Conservation (phyloP, 2,113 vertebrate genomes). For the Ginglymostoma cirratum region DNA sequence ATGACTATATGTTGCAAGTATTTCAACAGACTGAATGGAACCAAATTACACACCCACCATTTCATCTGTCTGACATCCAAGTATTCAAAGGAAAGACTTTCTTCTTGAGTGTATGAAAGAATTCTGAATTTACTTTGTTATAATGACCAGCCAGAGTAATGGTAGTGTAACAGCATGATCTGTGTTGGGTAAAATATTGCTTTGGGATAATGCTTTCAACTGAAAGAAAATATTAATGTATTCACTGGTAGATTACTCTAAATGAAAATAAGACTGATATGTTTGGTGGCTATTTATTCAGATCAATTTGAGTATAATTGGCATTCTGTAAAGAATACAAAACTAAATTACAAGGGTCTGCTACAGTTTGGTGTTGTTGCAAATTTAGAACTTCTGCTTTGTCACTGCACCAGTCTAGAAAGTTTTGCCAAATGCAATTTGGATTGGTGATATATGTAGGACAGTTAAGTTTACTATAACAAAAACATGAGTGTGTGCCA, state of each 20-base stretch:
- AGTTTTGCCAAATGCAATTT: not conserved
- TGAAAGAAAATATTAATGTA: not conserved
- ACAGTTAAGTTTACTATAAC: not conserved
- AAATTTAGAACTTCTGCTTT: not conserved
- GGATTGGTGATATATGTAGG: not conserved
- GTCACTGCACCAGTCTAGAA: not conserved
- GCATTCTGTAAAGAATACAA: not conserved
- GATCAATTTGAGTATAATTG: not conserved
- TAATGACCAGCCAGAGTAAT: not conserved
- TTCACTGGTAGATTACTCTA: not conserved
- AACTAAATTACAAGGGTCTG: not conserved
- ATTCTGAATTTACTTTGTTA: not conserved
- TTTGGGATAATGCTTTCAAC: slow-evolving; percentile 6
- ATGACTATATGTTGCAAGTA: not conserved
- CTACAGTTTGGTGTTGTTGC: not conserved
- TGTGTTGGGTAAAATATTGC: not conserved
- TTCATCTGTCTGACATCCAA: not conserved
- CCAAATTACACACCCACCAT: not conserved
- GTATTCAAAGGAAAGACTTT: slow-evolving; percentile 1
- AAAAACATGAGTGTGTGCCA: not conserved
- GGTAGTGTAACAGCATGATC: not conserved
- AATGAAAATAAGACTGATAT: not conserved
- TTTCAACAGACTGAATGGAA: slow-evolving; percentile 16
- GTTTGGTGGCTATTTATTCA: not conserved
- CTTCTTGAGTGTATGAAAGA: not conserved